These are phyloP conservation scores for Dexiosoma caninum DNA, from an alignment of 2,888 invertebrate species.

Conservation along the genomic window DNA sequence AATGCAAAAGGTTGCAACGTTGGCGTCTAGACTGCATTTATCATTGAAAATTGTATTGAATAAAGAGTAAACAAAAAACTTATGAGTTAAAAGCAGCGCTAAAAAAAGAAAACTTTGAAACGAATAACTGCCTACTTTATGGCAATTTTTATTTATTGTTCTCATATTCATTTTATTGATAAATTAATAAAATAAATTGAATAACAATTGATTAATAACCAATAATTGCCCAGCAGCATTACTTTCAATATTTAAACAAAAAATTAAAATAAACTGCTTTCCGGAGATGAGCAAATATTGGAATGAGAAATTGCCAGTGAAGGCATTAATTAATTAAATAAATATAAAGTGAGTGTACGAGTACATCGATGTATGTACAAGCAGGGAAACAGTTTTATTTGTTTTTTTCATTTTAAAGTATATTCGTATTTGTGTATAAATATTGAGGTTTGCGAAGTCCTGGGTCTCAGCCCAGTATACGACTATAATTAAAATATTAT, in stretches of 20 bases:
- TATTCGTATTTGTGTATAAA: too few relatives aligned
- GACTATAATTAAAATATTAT: too few relatives aligned
- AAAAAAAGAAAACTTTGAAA: conserved; percentile 9
- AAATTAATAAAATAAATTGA: conserved; percentile 57
- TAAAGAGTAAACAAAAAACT: background rate
- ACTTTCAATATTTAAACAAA: background rate
- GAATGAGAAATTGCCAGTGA: background rate
- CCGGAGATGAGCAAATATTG: background rate
- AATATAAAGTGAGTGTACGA: too few relatives aligned
- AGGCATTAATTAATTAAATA: background rate
- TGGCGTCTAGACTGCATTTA: conserved; percentile 64
- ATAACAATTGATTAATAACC: conserved; percentile 60
- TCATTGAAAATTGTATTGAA: conserved; percentile 40
- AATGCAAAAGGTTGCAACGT: conserved; percentile 61
- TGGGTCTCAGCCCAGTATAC: too few relatives aligned
- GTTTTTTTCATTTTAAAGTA: too few relatives aligned
- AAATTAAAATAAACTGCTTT: background rate
- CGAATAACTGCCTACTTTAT: conserved; percentile 12
- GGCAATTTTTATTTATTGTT: conserved; percentile 15
- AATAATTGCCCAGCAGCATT: conserved; percentile 28
- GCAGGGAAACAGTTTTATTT: too few relatives aligned
- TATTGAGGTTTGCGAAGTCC: too few relatives aligned
- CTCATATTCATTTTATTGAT: conserved; percentile 20
- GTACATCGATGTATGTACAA: too few relatives aligned
- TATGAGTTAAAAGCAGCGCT: background rate